phyloP scores from a whole-genome alignment of 2,797 vertebrate species.

The Meriones psammophilus region DNA sequence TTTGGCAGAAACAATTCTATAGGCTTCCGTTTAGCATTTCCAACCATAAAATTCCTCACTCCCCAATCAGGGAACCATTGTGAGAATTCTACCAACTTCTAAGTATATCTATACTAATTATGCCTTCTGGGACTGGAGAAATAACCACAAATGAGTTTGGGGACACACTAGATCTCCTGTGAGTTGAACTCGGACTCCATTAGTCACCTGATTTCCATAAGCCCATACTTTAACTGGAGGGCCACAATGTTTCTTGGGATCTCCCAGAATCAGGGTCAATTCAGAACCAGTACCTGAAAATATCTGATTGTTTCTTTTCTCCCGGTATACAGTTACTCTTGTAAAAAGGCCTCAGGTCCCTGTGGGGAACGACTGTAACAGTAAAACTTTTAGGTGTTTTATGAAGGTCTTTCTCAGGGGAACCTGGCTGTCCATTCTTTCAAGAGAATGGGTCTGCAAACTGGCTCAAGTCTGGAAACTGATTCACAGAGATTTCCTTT shows the following conservation, averaged over 20 bases:
- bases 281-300: not conserved
- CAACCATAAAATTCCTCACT: not conserved
- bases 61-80: not conserved
- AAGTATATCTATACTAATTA: not conserved
- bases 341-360: not conserved
- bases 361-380: not conserved
- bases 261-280: not conserved
- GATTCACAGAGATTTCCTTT: not conserved
- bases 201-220: not conserved
- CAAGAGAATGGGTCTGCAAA: not conserved
- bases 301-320: not conserved
- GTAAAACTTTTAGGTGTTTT: not conserved
- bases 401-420: not conserved
- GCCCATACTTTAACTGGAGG: not conserved
- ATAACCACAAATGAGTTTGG: not conserved
- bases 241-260: not conserved
- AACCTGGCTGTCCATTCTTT: not conserved
- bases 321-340: not conserved
- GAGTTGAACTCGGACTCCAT: not conserved
- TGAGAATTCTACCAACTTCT: not conserved
- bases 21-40: not conserved
- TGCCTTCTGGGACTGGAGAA: not conserved
- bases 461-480: not conserved
- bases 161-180: not conserved
- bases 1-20: not conserved